Conservation (phyloP, 2,113 vertebrate species). For the Peromyscus polionotus region DNA sequence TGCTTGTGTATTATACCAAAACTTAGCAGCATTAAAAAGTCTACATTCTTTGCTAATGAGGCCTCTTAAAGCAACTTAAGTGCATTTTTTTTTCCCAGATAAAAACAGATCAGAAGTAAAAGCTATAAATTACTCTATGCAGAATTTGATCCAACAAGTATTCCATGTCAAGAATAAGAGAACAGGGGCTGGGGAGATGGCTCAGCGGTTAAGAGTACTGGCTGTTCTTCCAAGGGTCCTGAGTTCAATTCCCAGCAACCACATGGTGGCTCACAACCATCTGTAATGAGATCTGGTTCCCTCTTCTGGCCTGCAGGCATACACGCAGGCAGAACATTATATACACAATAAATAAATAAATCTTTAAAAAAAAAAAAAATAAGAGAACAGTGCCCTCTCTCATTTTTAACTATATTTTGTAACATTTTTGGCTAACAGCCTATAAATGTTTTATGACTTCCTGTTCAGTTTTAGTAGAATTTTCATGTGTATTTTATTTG, state of each 20-base stretch:
- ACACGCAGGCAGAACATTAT: no score
- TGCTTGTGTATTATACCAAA: background rate
- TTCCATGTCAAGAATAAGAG: conserved; percentile 31
- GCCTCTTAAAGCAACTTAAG: conserved; percentile 37
- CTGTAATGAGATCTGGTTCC: no score
- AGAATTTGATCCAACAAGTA: conserved; percentile 46
- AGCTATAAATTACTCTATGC: background rate
- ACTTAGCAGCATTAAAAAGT: conserved; percentile 9
- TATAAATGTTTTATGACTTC: background rate
- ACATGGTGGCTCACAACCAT: no score
- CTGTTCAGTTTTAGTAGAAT: background rate
- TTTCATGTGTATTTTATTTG: background rate
- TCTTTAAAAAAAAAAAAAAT: background rate
- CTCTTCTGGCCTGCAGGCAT: no score
- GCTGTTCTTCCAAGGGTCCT: no score
- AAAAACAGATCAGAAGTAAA: conserved; percentile 51
- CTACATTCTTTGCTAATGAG: conserved; percentile 36
- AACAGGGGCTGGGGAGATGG: background rate
- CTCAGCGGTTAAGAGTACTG: no score
- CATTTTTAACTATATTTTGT: background rate
- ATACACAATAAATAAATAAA: no score
- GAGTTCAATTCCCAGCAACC: no score
- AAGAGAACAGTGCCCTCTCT: background rate
- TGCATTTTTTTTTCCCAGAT: background rate
- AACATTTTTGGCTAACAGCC: background rate